Evolutionary conservation across 2,797 vertebrate genomes (phyloP), one percentile per base, ranked within the genome.

Genomic region (Pangasius macronema): DNA sequence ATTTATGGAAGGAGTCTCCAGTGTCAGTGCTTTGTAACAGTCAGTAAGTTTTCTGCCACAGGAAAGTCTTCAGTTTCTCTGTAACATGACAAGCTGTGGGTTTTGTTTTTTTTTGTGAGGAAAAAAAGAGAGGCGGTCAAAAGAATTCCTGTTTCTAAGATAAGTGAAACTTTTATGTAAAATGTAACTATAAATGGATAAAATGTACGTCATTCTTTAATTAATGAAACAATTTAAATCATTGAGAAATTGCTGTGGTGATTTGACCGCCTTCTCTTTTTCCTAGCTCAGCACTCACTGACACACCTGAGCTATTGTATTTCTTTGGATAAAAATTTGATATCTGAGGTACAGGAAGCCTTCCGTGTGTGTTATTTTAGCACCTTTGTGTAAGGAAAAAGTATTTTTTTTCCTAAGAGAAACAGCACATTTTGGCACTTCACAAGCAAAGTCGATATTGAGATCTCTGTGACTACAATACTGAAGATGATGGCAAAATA

Each of bases 401-500:
- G 27, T n/a, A 0, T 46, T 9, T 46, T 46, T 39, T 46, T 46
- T 46, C 46, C 46, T 46, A 68, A 49, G 22, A 61, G 22, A 36
- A 76, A 81, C 46, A 13, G 77, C 20, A 59, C 2, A 9, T 27
- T 27, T 67, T 61, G 73, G 49, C 80, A 85, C 65, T 77, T 86
- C 83, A 63, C 4, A 76, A 51, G 57, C 82, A 39, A 85, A 70
- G 65, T 9, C 13, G 39, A 77, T 22, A 42, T 79, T 57, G 61
- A 55, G 57, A 59, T 86, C 75, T 79, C 55, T 36, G 61, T 72
- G n/a, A 75, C 49, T 85, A 83, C 82, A 85, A 90, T 89, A 90
- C 89, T 85, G 89, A 80, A 36, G 65, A 83, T 8, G 16, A 53
- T 39, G 84, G 63, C 57, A 81, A 87, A 87, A 87, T 77, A 88